These are phyloP conservation scores for Falcunculus frontatus DNA, from an alignment of 2,113 vertebrate genomes.

Conservation along the genomic window DNA sequence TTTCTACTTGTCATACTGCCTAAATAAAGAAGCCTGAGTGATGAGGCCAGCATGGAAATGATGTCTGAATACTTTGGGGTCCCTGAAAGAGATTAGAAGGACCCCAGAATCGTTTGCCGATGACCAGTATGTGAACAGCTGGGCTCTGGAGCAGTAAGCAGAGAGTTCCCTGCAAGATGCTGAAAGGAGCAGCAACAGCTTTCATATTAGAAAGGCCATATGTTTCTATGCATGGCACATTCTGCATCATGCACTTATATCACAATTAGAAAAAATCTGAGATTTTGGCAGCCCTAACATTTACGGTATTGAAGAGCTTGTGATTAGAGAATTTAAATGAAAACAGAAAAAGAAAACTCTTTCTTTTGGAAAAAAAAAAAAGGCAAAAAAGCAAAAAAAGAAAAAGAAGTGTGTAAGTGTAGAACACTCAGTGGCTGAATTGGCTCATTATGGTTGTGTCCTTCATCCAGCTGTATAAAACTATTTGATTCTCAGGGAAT, in stretches of 20 bases:
- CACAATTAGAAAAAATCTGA: neutral
- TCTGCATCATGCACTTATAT: neutral
- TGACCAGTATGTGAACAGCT: neutral
- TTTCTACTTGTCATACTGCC: neutral
- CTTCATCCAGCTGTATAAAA: neutral
- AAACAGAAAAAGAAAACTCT: neutral
- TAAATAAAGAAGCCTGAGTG: neutral
- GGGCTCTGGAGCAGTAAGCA: neutral
- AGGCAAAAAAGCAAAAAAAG: accelerated
- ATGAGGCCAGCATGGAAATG: neutral
- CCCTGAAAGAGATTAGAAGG: neutral
- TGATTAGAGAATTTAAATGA: neutral
- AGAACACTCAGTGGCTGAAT: neutral
- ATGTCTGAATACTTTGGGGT: neutral
- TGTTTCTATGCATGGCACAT: neutral
- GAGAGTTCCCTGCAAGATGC: neutral
- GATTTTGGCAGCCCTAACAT: neutral
- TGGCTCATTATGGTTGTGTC: neutral
- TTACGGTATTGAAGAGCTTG: neutral
- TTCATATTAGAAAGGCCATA: neutral
- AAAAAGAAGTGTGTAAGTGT: neutral
- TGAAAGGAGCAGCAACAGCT: neutral
- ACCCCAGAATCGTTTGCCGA: accelerated
- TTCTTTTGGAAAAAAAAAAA: accelerated
- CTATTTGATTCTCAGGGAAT: neutral